Evolutionary conservation across 2,888 invertebrate genomes (phyloP).

Genomic region (Pyralis farinalis): DNA sequence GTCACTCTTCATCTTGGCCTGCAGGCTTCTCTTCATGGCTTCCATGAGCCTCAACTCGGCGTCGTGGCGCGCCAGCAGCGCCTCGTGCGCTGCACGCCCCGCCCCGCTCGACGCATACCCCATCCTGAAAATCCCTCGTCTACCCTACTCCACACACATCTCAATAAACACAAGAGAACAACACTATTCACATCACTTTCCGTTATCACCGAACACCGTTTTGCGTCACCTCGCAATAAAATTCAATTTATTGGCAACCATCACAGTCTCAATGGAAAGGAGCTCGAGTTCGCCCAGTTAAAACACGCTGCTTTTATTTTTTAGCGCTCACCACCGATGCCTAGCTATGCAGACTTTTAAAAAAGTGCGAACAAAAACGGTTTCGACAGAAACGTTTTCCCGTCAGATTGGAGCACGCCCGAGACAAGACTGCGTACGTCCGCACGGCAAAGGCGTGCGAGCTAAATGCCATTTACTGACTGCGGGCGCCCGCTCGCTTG

Average conservation of each 20-base stretch:
- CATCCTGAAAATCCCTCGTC: constrained; percentile 76
- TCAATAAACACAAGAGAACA: constrained; percentile 69
- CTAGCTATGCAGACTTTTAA: constrained; percentile 26
- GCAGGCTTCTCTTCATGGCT: constrained; percentile 92
- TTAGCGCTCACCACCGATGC: constrained; percentile 28
- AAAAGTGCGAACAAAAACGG: constrained; percentile 40
- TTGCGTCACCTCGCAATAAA: constrained; percentile 45
- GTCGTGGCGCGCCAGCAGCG: constrained; percentile 93
- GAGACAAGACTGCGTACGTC: constrained; percentile 58
- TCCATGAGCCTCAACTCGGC: constrained; percentile 96
- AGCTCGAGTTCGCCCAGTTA: constrained; percentile 18
- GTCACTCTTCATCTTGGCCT: constrained; percentile 94
- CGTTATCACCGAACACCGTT: constrained; percentile 63
- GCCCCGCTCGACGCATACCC: constrained; percentile 93
- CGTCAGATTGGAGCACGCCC: constrained; percentile 31
- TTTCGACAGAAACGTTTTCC: constrained; percentile 33
- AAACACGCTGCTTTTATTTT: constrained; percentile 26
- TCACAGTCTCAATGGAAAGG: constrained; percentile 25
- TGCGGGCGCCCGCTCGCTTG: constrained; percentile 26
- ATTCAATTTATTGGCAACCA: constrained; percentile 37
- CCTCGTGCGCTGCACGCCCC: constrained; percentile 95
- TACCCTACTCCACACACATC: constrained; percentile 58
- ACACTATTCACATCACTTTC: constrained; percentile 69
- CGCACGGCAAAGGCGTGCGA: constrained; percentile 52
- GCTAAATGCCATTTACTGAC: constrained; percentile 62